Evolutionary conservation across 2,888 invertebrate species (phyloP), one percentile per base, ranked within the genome.

Genomic region (Philopedon plagiatum): DNA sequence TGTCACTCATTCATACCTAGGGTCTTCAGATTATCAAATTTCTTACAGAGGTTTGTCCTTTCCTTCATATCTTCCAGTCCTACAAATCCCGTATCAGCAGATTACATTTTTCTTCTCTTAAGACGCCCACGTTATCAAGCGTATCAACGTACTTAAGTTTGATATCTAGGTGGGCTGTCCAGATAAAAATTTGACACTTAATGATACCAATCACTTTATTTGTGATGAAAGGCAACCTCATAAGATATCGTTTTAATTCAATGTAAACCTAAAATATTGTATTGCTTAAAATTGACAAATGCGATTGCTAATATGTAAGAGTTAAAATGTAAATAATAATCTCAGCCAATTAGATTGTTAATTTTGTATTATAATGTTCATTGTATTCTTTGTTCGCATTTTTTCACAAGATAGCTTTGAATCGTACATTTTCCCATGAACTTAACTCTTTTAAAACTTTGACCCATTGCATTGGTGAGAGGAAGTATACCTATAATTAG

Each of bases 361-460:
- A 23, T 44, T 61, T 26, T 61, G 11, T 44, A 29, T 21, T 58
- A 21, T 39, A 39, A 58, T 41, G 15, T 15, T 29, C 23, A 41
- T 64, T 39, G 39, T 39, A 18, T 66, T 57, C 32, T 44, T 57
- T 57, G 44, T 66, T 66, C 18, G 41, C 32, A 34, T 46, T 51
- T 66, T 56, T 46, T 46, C 65, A 23, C 46, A 56, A 44, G 57
- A 2, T 3, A 11, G 19, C 29, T 51, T 34, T 56, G 41, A 19
- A 64, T 37, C 26, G 11, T 39, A 7, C 51, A 41, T 41, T 41
- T 64, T 64, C 64, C 54, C 64, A 64, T 54, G 41, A 26, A 41
- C 26, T 56, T 56, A 29, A 15, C 56, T 56, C 37, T 57, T 57
- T 57, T 57, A 13, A 8, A 11, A 19, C 23, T 58, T 8, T 58